Evolutionary conservation across 2,113 vertebrate genomes (phyloP).

Genomic region (Ifrita kowaldi): DNA sequence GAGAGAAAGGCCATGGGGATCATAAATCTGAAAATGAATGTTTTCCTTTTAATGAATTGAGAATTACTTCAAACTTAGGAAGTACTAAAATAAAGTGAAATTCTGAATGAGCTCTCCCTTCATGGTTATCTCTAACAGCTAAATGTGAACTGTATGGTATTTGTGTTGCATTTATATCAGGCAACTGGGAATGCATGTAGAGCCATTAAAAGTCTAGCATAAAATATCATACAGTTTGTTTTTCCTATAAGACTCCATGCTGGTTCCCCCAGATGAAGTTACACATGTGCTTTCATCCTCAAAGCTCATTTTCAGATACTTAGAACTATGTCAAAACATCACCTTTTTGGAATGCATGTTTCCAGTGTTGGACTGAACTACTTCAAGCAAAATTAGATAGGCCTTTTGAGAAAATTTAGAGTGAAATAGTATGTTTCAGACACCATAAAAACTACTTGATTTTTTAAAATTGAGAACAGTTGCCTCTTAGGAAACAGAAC

Average conservation of each 20-base stretch:
- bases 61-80: slow-evolving; percentile 35
- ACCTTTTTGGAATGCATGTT: slow-evolving; percentile 29
- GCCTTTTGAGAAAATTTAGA: slow-evolving; percentile 15
- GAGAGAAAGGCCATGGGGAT: slow-evolving; percentile 38
- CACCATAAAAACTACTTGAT: neutral
- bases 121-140: slow-evolving; percentile 15
- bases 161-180: slow-evolving; percentile 33
- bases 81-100: slow-evolving; percentile 30
- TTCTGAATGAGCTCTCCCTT: slow-evolving; percentile 44
- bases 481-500: slow-evolving; percentile 8
- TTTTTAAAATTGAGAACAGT: slow-evolving; percentile 22
- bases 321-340: slow-evolving; percentile 40
- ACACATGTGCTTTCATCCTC: neutral
- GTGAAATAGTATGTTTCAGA: neutral
- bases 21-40: neutral
- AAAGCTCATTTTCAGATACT: slow-evolving; percentile 53
- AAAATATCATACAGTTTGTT: neutral
- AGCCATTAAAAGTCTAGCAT: slow-evolving; percentile 12
- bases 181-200: slow-evolving; percentile 15
- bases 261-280: slow-evolving; percentile 25
- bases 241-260: slow-evolving; percentile 7
- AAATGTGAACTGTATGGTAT: slow-evolving; percentile 12
- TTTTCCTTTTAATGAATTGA: slow-evolving; percentile 47
- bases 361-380: neutral
- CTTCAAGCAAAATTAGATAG: slow-evolving; percentile 32